phyloP scores from a whole-genome alignment of 37 sponge, comb jelly and placozoan genomes.

The Chondrilla cf. caribensis region DNA sequence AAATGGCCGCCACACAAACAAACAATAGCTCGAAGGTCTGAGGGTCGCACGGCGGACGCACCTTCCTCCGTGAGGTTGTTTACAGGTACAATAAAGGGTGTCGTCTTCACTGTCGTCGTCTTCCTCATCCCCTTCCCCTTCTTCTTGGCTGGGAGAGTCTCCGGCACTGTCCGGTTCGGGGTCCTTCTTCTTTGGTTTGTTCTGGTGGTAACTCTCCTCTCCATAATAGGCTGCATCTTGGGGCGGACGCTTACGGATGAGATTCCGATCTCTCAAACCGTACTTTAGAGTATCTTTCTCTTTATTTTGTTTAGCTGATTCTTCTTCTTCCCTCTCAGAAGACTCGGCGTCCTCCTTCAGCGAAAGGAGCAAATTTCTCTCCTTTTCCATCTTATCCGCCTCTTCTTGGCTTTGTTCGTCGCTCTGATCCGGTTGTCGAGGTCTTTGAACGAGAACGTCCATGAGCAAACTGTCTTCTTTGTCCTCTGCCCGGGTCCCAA shows the following conservation, averaged over 20 bases:
- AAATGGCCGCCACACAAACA: no score
- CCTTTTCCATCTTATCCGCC: neutral
- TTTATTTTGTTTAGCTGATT: no score
- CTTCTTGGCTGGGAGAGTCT: neutral
- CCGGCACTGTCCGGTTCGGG: neutral
- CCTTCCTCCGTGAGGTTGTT: constrained; percentile 78
- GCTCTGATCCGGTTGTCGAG: neutral
- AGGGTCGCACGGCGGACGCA: no score
- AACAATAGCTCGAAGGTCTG: no score
- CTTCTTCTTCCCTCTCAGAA: neutral
- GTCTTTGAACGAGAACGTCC: constrained; percentile 24
- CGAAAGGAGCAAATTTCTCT: neutral
- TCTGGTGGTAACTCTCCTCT: neutral
- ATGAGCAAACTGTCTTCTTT: constrained; percentile 9
- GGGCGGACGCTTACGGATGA: constrained; percentile 3
- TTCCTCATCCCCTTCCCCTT: constrained; percentile 41
- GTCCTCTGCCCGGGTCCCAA: constrained; percentile 3
- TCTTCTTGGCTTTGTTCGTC: neutral
- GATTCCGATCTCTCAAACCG: neutral
- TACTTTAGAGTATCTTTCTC: neutral
- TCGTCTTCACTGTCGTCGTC: constrained; percentile 59
- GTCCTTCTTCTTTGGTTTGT: neutral
- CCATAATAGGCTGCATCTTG: neutral
- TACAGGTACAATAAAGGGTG: constrained; percentile 74
- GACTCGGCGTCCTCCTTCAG: neutral